Evolutionary conservation across 2,888 invertebrate species (phyloP).

Genomic region (Anorthoa munda): DNA sequence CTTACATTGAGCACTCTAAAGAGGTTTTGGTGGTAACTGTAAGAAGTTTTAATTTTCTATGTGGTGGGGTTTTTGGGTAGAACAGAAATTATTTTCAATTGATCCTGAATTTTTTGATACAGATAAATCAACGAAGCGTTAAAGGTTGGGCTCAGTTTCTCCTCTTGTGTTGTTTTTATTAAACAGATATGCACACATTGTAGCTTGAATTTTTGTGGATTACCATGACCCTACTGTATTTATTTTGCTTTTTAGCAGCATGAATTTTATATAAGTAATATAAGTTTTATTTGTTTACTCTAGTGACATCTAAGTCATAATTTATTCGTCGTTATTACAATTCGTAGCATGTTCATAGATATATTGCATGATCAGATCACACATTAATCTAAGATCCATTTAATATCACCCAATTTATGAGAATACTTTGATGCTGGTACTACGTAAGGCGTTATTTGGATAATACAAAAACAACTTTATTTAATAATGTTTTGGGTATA

Average conservation of each 20-base stretch:
- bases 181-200: constrained; percentile 36
- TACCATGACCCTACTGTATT: constrained; percentile 76
- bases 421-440: constrained; percentile 5
- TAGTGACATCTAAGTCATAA: constrained; percentile 3
- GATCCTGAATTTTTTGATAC: constrained; percentile 11
- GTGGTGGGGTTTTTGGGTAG: constrained; percentile 35
- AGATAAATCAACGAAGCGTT: constrained; percentile 24
- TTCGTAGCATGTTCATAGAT: constrained; percentile 21
- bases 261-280: constrained; percentile 31
- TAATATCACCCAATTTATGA: constrained; percentile 12
- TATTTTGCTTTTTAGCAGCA: constrained; percentile 61
- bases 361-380: constrained; percentile 53
- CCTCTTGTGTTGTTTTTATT: constrained; percentile 18
- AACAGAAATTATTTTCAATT: constrained; percentile 11
- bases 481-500: neutral
- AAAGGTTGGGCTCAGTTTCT: constrained; percentile 37
- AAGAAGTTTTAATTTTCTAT: constrained; percentile 21
- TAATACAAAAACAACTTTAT: constrained; percentile 4
- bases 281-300: constrained; percentile 21
- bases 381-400: constrained; percentile 16
- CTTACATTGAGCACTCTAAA: constrained; percentile 57
- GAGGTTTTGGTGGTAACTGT: constrained; percentile 49
- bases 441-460: neutral
- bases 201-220: constrained; percentile 63
- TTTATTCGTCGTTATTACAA: constrained; percentile 20